Percentiles rank a stretch among this genome's conserved stretches.
These are phyloP conservation scores for Zaprionus nigranus DNA, from an alignment of 1,140 invertebrate genomes.

Conservation along the genomic window DNA sequence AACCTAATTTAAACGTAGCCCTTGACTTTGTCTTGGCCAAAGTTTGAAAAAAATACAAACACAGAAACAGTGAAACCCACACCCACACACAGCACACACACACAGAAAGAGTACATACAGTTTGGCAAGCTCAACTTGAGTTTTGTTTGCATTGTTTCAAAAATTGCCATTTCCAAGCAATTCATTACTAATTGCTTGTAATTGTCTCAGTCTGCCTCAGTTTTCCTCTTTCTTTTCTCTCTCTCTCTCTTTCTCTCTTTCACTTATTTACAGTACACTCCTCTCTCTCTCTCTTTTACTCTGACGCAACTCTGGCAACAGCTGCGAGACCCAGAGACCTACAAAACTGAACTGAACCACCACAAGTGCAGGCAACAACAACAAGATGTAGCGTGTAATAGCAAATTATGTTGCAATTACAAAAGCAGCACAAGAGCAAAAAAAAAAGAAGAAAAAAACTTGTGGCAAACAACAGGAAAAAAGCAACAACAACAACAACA, in stretches of 20 bases:
- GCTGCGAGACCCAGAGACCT: slow-evolving; percentile 78
- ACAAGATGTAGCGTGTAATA: slow-evolving; percentile 71
- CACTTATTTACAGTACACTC: not conserved
- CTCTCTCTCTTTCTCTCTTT: slow-evolving; percentile 8
- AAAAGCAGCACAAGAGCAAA: slow-evolving; percentile 76
- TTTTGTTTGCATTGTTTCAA: slow-evolving; percentile 56
- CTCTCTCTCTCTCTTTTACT: not conserved
- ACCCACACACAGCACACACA: not conserved
- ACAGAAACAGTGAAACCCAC: not conserved
- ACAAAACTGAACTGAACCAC: slow-evolving; percentile 65
- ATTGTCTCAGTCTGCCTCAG: slow-evolving; percentile 61
- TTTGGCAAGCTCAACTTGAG: slow-evolving; percentile 35
- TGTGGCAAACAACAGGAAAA: slow-evolving; percentile 31
- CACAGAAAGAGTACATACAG: not conserved
- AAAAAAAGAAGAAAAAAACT: slow-evolving; percentile 45
- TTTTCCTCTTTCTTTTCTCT: not conserved
- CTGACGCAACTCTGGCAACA: slow-evolving; percentile 58
- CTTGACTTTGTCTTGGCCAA: slow-evolving; percentile 22
- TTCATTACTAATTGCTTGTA: slow-evolving; percentile 82
- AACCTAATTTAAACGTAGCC: slow-evolving; percentile 14
- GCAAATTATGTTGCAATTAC: slow-evolving; percentile 82
- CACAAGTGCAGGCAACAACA: slow-evolving; percentile 27
- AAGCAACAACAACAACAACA: slow-evolving; percentile 48
- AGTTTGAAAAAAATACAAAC: slow-evolving; percentile 15
- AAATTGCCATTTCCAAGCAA: slow-evolving; percentile 65